phyloP scores from a whole-genome alignment of 2,113 vertebrate genomes.

The Progne subis region DNA sequence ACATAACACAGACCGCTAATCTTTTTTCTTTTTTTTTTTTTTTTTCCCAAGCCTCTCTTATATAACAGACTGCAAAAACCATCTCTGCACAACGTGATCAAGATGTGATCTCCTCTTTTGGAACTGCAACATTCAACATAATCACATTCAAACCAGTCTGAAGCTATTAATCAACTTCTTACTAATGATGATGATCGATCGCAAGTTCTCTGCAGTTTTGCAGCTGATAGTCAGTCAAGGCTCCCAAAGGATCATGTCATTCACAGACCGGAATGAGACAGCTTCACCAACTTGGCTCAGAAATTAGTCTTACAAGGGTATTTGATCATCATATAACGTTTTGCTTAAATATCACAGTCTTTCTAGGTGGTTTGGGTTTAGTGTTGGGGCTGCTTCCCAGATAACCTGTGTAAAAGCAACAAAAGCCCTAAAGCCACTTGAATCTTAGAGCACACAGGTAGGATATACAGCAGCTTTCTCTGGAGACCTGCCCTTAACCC shows the following conservation, averaged over 20 bases:
- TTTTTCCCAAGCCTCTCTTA: slow-evolving; percentile 30
- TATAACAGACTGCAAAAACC: slow-evolving; percentile 61
- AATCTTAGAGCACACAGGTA: not conserved
- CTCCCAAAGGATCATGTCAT: not conserved
- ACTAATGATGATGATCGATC: not conserved
- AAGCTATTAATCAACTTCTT: slow-evolving; percentile 19
- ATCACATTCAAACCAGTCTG: not conserved
- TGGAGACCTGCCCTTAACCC: not conserved
- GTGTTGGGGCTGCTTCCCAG: not conserved
- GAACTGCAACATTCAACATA: not conserved
- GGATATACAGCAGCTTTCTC: not conserved
- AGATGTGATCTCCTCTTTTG: slow-evolving; percentile 9
- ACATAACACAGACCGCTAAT: not conserved
- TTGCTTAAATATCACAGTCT: not conserved
- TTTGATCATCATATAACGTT: rapidly evolving
- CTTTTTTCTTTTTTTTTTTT: not conserved
- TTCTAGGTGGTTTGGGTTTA: not conserved
- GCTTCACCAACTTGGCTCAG: not conserved
- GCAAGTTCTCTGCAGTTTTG: not conserved
- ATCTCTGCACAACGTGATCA: slow-evolving; percentile 9
- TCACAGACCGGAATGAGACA: not conserved
- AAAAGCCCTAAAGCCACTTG: not conserved
- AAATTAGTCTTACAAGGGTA: not conserved
- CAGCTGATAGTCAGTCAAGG: not conserved
- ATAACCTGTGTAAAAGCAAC: not conserved